Evolutionary conservation across 2,113 vertebrate species (phyloP), one percentile per base, ranked within the genome.

Genomic region (Spermophilus dauricus): DNA sequence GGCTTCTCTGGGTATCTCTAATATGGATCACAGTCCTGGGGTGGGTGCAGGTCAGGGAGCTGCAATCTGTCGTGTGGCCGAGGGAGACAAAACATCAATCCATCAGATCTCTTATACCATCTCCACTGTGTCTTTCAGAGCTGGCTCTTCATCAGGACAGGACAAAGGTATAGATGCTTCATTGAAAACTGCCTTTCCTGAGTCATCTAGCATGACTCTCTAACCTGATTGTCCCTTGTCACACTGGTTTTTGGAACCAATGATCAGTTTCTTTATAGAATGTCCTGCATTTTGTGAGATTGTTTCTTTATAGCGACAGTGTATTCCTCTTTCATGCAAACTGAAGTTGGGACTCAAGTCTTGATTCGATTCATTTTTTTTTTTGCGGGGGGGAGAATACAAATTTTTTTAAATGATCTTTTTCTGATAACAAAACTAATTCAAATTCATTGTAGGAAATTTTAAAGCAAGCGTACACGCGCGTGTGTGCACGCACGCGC

Each of bases 401-500:
- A 61, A 34, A 30, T 73, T 80, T 96, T 58, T 6, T 26, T 2
- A 51, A 95, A 39, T n/a, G 24, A 24, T 82, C 24, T 37, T 86
- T 84, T 78, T 83, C n/a, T 48, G 53, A 39, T 91, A 45, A 51
- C 58, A 82, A 87, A 77, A 65, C 10, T 24, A 61, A 61, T 88
- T 83, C 10, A 39, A 56, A 73, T 88, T 88, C 4, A 37, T 58
- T 83, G 37, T 81, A 78, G 77, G 65, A 84, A 92, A 89, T 20
- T 51, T 12, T 80, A 61, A 73, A 80, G 28, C 22, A 8, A 0
- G 45, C 45, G 8, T 8, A 8, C 42, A 1, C 42, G 42, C 0
- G 8, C 8, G 45, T 37, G 37, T 37, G 6, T 6, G 42, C 56
- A n/a, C 48, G 3, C 48, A 75, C 56, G 83, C 58, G 72, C 28